Conservation (phyloP, 1,140 invertebrate species). For the Antheraea mylitta region DNA sequence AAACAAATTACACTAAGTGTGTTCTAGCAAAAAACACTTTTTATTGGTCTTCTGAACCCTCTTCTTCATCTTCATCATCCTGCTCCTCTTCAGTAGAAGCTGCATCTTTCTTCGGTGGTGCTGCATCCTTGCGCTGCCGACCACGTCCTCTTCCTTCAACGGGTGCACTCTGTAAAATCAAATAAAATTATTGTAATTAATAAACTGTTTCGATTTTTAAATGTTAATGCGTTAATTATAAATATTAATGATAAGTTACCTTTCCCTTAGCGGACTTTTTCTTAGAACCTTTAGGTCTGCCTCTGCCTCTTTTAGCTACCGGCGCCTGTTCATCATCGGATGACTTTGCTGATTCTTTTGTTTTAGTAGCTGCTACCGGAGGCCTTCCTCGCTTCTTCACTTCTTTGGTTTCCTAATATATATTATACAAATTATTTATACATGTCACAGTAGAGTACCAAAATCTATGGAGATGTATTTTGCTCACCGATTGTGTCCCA, state of each 20-base stretch:
- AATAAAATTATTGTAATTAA: background rate
- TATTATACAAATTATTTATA: background rate
- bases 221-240: background rate
- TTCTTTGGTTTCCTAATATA: slow-evolving; percentile 59
- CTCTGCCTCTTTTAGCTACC: slow-evolving; percentile 75
- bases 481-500: slow-evolving; percentile 68
- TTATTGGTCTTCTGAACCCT: slow-evolving; percentile 74
- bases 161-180: slow-evolving; percentile 43
- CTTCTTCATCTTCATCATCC: slow-evolving; percentile 75
- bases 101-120: slow-evolving; percentile 72
- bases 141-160: slow-evolving; percentile 72
- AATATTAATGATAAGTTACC: slow-evolving; percentile 26
- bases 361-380: slow-evolving; percentile 59
- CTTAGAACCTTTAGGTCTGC: slow-evolving; percentile 77
- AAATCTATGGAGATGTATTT: slow-evolving; percentile 1
- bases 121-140: slow-evolving; percentile 70
- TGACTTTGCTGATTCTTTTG: slow-evolving; percentile 74
- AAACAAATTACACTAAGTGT: slow-evolving; percentile 75
- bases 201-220: no score
- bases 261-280: slow-evolving; percentile 73
- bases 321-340: slow-evolving; percentile 77
- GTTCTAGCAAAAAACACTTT: slow-evolving; percentile 41
- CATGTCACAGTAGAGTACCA: background rate
- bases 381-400: slow-evolving; percentile 72
- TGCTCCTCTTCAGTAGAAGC: slow-evolving; percentile 74